Conservation (phyloP, 1,140 invertebrate species). For the Rhyzopertha dominica region DNA sequence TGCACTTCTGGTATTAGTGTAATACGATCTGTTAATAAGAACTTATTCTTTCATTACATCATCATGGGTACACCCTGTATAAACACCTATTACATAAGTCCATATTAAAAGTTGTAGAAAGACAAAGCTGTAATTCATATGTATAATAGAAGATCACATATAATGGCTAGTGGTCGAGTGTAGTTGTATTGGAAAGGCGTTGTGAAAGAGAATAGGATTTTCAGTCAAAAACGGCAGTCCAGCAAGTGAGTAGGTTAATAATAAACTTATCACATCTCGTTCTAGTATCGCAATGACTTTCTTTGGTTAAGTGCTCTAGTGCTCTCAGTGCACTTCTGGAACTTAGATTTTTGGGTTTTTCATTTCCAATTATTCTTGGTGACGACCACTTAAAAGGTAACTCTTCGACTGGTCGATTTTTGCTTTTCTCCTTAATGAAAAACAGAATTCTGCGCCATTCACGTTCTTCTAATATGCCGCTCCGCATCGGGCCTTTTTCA, state of each 20-base stretch:
- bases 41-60: too few relatives aligned
- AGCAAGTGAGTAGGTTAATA: slow-evolving; percentile 39
- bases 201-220: slow-evolving; percentile 9
- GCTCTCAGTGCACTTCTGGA: slow-evolving; percentile 18
- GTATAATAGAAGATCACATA: too few relatives aligned
- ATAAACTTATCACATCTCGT: slow-evolving; percentile 34
- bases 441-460: slow-evolving; percentile 36
- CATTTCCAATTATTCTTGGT: slow-evolving; percentile 18
- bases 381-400: slow-evolving; percentile 32
- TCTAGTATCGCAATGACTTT: slow-evolving; percentile 13
- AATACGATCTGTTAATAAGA: too few relatives aligned
- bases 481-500: slow-evolving; percentile 34
- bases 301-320: slow-evolving; percentile 15
- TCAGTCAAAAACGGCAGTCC: slow-evolving; percentile 42
- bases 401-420: slow-evolving; percentile 27
- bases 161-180: slow-evolving; percentile 9
- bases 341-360: slow-evolving; percentile 28
- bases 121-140: too few relatives aligned
- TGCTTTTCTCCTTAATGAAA: slow-evolving; percentile 35
- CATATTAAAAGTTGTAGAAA: too few relatives aligned
- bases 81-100: too few relatives aligned
- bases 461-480: slow-evolving; percentile 35
- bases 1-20: too few relatives aligned
- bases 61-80: too few relatives aligned
- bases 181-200: slow-evolving; percentile 5